Evolutionary conservation across 2,888 invertebrate species (phyloP), one percentile per base, ranked within the genome.

Genomic region (Flabesymbios commensalis): DNA sequence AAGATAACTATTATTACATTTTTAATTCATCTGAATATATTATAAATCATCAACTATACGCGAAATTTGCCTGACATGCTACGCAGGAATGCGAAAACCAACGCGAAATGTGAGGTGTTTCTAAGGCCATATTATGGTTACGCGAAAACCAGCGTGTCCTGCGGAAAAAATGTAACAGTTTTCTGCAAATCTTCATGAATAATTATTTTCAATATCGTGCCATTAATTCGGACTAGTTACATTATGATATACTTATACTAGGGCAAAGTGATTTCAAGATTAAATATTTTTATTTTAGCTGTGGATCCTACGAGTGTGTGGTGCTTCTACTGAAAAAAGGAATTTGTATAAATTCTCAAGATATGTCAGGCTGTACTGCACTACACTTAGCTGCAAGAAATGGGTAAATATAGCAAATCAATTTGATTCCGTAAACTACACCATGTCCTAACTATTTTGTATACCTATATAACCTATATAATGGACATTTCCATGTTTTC

Each of bases 311-410:
- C 64, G 78, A 79, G 56, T 77, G 77, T 63, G 63, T 79, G 47
- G 60, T 69, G 51, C 61, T 77, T 19, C 65, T 79, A 33, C 61
- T 79, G 53, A 78, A 77, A 72, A 77, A 74, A 64, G 78, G 78
- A n/a, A 72, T 75, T 2, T 66, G 72, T 57, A 75, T 77, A 7
- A 76, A 79, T 59, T 57, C 57, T 28, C 74, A 75, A 65, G 79
- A 79, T 60, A 71, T 75, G 59, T 77, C 78, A 19, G 79, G 79
- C 1, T 78, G 77, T 61, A 79, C 79, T 10, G 72, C 79, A 0
- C 65, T 79, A n/a, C 78, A 78, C 61, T 68, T 78, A 4, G 78
- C 79, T 32, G 79, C 78, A 31, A 75, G 77, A 61, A 79, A 79
- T 69, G 79, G 79, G 79, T 78, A 64, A 61, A 31, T 45, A 36